Evolutionary conservation across 2,113 vertebrate species (phyloP), one percentile per base, ranked within the genome.

Genomic region (Narcine bancroftii): DNA sequence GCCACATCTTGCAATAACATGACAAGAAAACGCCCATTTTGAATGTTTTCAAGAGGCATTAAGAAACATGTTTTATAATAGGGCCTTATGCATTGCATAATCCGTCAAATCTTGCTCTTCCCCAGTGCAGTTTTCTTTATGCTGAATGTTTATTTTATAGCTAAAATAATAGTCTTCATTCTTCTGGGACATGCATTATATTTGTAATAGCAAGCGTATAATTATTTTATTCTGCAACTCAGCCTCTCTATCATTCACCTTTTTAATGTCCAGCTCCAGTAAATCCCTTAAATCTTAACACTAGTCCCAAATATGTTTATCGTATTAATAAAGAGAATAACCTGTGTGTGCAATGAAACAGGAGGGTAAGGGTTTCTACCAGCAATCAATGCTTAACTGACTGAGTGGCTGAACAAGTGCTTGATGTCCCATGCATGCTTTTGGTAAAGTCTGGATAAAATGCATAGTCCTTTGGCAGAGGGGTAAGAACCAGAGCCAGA

Each of bases 261-360:
- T 83, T 53, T 83, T 83, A 83, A 83, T 33, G 79, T 83, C 79
- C 53, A 83, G 79, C 79, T 47, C 50, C 45, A 29, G 3, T 83
- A 83, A 83, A 53, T 53, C 79, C 79, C 11, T 83, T 53, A 83
- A 83, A 47, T 53, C 47, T 26, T 47, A n/a, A 33, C 29, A 53
- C 79, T 53, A 83, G 79, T 33, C 26, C 9, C 33, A 53, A 50
- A 15, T 2, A 53, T 11, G 3, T 53, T 81, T 53, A 83, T 13
- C 29, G 47, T 53, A 50, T 53, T 83, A 83, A 53, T 83, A 83
- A 83, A n/a, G 79, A 21, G 19, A 45, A 33, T 11, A 47, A 33
- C 26, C 79, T 83, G 47, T 45, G 9, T 33, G 26, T 83, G 79
- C 29, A 13, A 26, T 50, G 26, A 6, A 83, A 47, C 79, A 53